Percentiles rank a stretch among this genome's conserved stretches.
phyloP scores from a whole-genome alignment of 2,113 vertebrate genomes.

The Jaculus jaculus region DNA sequence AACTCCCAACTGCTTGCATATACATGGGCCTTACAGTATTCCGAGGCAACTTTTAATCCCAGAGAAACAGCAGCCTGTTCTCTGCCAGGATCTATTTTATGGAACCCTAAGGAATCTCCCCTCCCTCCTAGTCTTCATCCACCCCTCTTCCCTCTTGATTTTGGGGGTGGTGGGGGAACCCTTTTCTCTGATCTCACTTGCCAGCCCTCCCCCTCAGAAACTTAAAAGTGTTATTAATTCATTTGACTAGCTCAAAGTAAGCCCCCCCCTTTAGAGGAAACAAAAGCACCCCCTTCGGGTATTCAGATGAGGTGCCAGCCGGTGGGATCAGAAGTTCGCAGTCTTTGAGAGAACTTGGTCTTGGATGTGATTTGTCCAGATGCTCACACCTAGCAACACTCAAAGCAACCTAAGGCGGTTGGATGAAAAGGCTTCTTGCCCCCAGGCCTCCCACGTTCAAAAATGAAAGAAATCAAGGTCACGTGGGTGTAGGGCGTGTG shows the following conservation, averaged over 20 bases:
- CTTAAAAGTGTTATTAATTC: conserved; percentile 84
- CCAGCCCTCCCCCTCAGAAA: conserved; percentile 12
- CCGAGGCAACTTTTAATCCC: conserved; percentile 82
- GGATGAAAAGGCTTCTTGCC: conserved; percentile 18
- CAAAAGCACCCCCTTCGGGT: conserved; percentile 89
- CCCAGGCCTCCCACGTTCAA: neutral
- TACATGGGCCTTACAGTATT: conserved; percentile 86
- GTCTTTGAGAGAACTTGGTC: conserved; percentile 85
- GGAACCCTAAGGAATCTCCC: conserved; percentile 63
- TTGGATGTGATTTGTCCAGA: conserved; percentile 77
- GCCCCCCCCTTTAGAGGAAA: conserved; percentile 93
- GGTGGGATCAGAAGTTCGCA: conserved; percentile 93
- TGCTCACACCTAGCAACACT: neutral
- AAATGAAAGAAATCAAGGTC: neutral
- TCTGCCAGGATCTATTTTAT: conserved; percentile 61
- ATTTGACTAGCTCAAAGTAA: conserved; percentile 93
- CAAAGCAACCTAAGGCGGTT: neutral
- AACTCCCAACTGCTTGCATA: conserved; percentile 87
- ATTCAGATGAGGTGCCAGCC: conserved; percentile 82
- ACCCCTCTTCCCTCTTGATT: neutral
- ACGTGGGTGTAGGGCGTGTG: neutral
- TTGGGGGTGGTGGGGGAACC: neutral
- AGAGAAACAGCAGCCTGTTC: conserved; percentile 78
- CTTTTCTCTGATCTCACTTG: neutral
- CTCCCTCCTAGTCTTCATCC: neutral